phyloP scores from a whole-genome alignment of 2,888 invertebrate species.

The Creontiades dilutus region DNA sequence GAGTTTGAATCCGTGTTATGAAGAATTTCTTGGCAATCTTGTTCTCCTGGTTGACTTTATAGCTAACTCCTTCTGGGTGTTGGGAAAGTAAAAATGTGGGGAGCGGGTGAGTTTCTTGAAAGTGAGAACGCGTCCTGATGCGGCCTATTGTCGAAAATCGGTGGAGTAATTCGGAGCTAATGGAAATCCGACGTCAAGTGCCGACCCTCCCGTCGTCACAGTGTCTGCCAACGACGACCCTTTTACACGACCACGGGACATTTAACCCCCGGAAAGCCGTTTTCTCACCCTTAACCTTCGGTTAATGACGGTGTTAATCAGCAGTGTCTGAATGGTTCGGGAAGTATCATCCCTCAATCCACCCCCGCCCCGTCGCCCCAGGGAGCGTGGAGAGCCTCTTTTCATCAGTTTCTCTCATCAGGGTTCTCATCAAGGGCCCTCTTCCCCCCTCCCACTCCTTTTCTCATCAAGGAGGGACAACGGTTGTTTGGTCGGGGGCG shows the following conservation, averaged over 20 bases:
- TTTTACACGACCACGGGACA: conserved; percentile 5
- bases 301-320: conserved; percentile 41
- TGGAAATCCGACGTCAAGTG: conserved; percentile 53
- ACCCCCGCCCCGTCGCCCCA: background rate
- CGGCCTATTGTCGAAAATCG: background rate
- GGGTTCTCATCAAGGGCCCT: background rate
- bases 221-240: conserved; percentile 17
- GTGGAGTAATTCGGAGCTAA: conserved; percentile 24
- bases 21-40: too few relatives aligned
- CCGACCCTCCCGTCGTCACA: conserved; percentile 30
- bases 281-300: conserved; percentile 27
- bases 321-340: conserved; percentile 34
- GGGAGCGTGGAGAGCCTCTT: background rate
- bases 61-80: background rate
- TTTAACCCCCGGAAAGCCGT: background rate
- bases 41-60: too few relatives aligned
- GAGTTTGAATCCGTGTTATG: too few relatives aligned
- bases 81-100: background rate
- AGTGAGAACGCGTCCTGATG: background rate
- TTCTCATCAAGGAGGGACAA: too few relatives aligned
- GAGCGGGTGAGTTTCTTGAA: background rate
- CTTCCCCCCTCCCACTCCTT: too few relatives aligned
- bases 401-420: conserved; percentile 40
- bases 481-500: conserved; percentile 40
- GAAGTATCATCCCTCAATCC: background rate